phyloP scores from a whole-genome alignment of 2,797 vertebrate genomes.

The Merluccius polli region DNA sequence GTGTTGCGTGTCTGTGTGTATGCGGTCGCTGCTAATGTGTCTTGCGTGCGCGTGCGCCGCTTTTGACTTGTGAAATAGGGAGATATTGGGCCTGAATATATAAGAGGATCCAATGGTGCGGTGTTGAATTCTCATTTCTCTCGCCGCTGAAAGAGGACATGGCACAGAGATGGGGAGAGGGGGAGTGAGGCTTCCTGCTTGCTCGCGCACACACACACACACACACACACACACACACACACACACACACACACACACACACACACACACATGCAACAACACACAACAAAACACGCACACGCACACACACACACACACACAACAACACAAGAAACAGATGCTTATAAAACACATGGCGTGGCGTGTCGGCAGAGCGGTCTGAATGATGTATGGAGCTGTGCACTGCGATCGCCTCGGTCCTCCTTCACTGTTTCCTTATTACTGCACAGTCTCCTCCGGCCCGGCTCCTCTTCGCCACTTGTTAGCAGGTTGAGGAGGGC shows the following conservation, averaged over 20 bases:
- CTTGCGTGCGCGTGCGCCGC: neutral
- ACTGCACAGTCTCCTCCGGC: constrained; percentile 25
- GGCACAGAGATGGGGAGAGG: neutral
- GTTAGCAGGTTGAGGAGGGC: constrained; percentile 52
- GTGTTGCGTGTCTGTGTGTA: neutral
- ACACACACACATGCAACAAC: neutral
- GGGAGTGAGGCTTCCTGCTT: neutral
- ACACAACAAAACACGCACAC: neutral
- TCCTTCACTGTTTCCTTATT: constrained; percentile 32
- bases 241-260: neutral
- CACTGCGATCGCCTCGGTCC: constrained; percentile 39
- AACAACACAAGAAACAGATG: constrained; percentile 14
- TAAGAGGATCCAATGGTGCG: neutral
- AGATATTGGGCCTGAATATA: neutral
- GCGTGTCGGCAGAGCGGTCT: constrained; percentile 27
- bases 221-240: constrained; percentile 3
- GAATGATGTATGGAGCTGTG: constrained; percentile 59
- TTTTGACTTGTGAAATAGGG: neutral
- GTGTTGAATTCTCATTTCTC: neutral
- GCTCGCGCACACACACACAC: neutral
- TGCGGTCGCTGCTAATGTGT: neutral
- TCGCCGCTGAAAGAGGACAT: neutral
- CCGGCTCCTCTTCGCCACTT: constrained; percentile 37
- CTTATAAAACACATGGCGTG: neutral
- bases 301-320: neutral